Conservation (phyloP, 1,140 invertebrate genomes). For the Heterodera carotae region DNA sequence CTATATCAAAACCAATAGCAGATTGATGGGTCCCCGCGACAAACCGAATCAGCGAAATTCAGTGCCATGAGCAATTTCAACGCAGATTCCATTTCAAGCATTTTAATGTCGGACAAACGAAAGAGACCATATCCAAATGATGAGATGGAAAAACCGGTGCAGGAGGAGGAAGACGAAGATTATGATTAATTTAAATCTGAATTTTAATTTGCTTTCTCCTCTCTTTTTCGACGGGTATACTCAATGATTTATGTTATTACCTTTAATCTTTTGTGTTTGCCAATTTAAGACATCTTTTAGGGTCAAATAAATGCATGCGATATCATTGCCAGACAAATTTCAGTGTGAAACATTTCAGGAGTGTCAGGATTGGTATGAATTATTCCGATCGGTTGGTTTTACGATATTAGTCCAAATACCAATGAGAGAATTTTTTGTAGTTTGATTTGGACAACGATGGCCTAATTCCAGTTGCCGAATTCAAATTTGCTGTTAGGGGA, state of each 20-base stretch:
- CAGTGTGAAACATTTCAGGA: conserved; percentile 33
- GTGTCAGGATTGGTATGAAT: conserved; percentile 36
- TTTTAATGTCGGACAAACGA: conserved; percentile 7
- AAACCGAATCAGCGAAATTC: background rate
- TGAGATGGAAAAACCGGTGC: background rate
- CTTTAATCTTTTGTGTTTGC: background rate
- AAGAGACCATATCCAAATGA: conserved; percentile 14
- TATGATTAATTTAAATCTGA: conserved; percentile 11
- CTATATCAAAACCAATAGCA: background rate
- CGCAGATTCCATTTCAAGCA: conserved; percentile 10
- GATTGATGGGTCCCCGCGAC: background rate
- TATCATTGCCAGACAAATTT: conserved; percentile 21
- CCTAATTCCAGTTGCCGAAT: conserved; percentile 32
- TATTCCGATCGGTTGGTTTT: conserved; percentile 38
- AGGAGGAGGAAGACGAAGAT: conserved; percentile 24
- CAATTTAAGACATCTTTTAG: background rate
- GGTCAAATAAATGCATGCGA: conserved; percentile 15
- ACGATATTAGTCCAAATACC: background rate
- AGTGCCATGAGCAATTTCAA: conserved; percentile 15
- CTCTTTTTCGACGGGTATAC: background rate
- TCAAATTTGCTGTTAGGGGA: conserved; percentile 34
- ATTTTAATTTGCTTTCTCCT: background rate
- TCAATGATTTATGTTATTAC: background rate
- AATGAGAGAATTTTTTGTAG: conserved; percentile 36
- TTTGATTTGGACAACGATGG: conserved; percentile 51